These are phyloP conservation scores for Halichoerus grypus DNA, from an alignment of 2,113 vertebrate genomes.

Conservation along the genomic window DNA sequence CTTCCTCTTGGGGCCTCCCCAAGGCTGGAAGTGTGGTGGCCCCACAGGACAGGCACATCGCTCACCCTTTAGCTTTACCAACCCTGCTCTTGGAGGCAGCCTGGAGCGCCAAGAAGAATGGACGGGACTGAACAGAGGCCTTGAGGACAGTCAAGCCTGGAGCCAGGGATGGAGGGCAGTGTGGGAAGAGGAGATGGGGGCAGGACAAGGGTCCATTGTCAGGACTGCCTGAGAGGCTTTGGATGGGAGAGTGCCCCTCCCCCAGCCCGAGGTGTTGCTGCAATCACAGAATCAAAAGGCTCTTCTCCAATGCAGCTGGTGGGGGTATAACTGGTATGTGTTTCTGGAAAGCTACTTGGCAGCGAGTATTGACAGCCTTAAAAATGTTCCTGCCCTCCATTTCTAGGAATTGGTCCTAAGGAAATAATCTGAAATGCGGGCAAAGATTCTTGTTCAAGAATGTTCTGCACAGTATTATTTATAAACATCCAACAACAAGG, in stretches of 20 bases:
- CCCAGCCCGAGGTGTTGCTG: not conserved
- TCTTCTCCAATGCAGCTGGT: slow-evolving; percentile 63
- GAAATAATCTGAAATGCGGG: not conserved
- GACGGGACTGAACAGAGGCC: not conserved
- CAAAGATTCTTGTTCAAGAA: not conserved
- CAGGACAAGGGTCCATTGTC: slow-evolving; percentile 69
- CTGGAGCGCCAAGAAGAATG: not conserved
- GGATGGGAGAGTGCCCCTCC: not conserved
- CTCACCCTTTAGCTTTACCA: not conserved
- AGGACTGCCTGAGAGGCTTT: not conserved
- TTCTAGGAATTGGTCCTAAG: slow-evolving; percentile 69
- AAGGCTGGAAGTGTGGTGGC: not conserved
- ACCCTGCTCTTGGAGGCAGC: not conserved
- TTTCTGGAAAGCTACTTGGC: slow-evolving; percentile 76
- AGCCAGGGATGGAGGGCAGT: not conserved
- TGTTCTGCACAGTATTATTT: not conserved
- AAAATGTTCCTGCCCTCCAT: slow-evolving; percentile 8
- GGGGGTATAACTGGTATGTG: not conserved
- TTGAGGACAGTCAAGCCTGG: not conserved
- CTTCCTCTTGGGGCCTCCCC: not conserved
- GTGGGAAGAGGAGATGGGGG: not conserved
- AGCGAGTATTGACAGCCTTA: not conserved
- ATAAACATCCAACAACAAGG: not conserved
- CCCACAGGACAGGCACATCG: not conserved
- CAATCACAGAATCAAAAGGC: slow-evolving; percentile 44